These are phyloP conservation scores for Psittacula cyanocephala DNA, from an alignment of 2,113 vertebrate species.

Conservation along the genomic window DNA sequence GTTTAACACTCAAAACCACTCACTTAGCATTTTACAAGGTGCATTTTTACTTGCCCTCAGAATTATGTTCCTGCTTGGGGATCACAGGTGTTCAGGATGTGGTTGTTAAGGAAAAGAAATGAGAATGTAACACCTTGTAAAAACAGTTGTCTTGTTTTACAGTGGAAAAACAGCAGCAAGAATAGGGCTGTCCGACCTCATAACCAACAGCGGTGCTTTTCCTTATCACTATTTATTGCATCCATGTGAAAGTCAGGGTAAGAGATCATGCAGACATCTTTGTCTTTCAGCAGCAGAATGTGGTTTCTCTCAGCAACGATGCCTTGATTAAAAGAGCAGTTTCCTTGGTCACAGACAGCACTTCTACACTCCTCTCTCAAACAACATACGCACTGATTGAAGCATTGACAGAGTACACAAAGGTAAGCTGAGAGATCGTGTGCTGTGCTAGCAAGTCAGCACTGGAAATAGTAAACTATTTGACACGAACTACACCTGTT, in stretches of 20 bases:
- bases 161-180: background rate
- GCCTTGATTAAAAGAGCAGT: conserved; percentile 75
- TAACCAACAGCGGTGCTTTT: background rate
- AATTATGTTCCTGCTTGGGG: background rate
- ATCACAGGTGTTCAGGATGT: background rate
- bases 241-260: rapidly evolving
- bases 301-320: conserved; percentile 72
- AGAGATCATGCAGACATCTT: background rate
- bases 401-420: conserved; percentile 80
- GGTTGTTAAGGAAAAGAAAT: background rate
- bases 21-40: background rate
- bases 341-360: conserved; percentile 80
- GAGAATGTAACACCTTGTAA: background rate
- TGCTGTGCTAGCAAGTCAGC: background rate
- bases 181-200: rapidly evolving
- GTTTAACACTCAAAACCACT: rapidly evolving
- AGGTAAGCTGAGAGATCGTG: conserved; percentile 43
- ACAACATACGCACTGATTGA: conserved; percentile 78
- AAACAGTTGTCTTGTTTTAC: background rate
- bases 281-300: conserved; percentile 74
- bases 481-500: background rate
- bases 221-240: background rate
- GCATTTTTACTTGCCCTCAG: background rate
- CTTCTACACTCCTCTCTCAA: conserved; percentile 79
- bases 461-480: background rate